Base-by-base conservation (phyloP, 2,113 vertebrate species). In the Gymnorhina tibicen region DNA sequence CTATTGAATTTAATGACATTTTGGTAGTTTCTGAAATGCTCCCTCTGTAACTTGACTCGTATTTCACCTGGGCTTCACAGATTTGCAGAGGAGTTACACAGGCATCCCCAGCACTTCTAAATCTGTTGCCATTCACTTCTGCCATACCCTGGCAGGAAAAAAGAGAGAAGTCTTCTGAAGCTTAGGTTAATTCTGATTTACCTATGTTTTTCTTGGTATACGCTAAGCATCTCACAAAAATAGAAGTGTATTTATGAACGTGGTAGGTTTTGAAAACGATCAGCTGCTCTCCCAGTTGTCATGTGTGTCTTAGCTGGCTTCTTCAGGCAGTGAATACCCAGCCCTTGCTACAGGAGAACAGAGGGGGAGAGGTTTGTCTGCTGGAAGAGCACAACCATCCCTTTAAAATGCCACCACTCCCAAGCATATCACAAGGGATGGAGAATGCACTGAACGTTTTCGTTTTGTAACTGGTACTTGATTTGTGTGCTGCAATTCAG, bases 341-440 rank as follows among this genome's bases (percentile, higher is more conserved):
- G 63, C 11, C 15, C 28, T 33, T 5, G 1, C 55, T 73, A 9
- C 33, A 35, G 56, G 19, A 63, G 44, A 16, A 9, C 8, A 13
- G 21, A 23, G 19, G 70, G 30, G 24, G 50, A 37, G 12, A 76
- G 32, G 11, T 89, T 87, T 73, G 28, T 64, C 20, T 79, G 1
- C 16, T 62, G 42, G n/a, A 85, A 35, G 50, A 55, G 28, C 15
- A 23, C 1, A 4, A 7, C 53, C 13, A 22, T 59, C 21, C 35
- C 23, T 77, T 77, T 70, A 55, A 78, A 81, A 42, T 21, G 11
- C 20, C 0, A 0, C 32, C 0, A 1, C 28, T 82, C 16, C 16
- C 22, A 18, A 47, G 16, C 17, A 1, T 80, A 39, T 70, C 87
- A 39, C 53, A 39, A 92, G 23, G 39, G 35, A 60, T 59, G 35